These are phyloP conservation scores for Lutraria lutraria DNA, from an alignment of 2,888 invertebrate species.

Conservation along the genomic window DNA sequence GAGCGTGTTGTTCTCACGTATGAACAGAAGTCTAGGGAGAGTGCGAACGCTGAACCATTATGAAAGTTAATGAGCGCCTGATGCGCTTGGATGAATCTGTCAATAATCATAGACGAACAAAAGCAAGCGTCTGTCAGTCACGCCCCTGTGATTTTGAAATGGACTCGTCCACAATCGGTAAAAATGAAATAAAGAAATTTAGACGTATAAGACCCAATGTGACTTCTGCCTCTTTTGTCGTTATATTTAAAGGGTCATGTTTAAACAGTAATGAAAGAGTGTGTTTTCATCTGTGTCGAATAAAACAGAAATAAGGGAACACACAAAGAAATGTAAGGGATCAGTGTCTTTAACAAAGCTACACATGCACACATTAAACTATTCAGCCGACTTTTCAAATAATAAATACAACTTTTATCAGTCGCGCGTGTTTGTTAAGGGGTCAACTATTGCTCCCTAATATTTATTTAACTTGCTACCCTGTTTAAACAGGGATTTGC, in stretches of 20 bases:
- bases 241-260: constrained; percentile 10
- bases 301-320: neutral
- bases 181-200: constrained; percentile 38
- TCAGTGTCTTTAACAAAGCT: constrained; percentile 5
- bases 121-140: constrained; percentile 27
- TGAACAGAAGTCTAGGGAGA: constrained; percentile 47
- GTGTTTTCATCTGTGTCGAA: constrained; percentile 26
- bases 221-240: constrained; percentile 46
- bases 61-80: constrained; percentile 56
- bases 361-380: neutral
- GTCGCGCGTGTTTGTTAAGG: neutral
- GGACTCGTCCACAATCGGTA: constrained; percentile 37
- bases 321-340: neutral
- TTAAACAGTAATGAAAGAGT: neutral
- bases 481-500: neutral
- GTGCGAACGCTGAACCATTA: constrained; percentile 61
- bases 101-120: constrained; percentile 55
- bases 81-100: constrained; percentile 53
- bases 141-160: constrained; percentile 37
- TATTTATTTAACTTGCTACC: constrained; percentile 15
- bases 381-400: constrained; percentile 1
- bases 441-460: neutral
- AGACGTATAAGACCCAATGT: constrained; percentile 20
- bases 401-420: neutral
- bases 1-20: constrained; percentile 42